Evolutionary conservation across 2,797 vertebrate species (phyloP).

Genomic region (Lacerta viridis): DNA sequence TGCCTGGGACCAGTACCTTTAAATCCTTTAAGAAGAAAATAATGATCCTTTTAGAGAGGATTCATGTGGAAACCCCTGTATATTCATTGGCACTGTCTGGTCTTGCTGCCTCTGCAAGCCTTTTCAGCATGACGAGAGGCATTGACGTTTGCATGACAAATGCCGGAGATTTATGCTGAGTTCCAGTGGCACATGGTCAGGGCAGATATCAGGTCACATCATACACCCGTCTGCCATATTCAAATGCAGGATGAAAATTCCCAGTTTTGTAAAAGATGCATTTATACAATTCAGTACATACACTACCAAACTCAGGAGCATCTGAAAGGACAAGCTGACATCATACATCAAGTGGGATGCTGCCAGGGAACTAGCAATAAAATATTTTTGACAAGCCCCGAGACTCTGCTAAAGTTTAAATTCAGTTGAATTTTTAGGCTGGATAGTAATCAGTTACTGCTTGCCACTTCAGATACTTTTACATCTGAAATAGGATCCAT

Average conservation of each 20-base stretch:
- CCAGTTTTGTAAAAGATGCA: neutral
- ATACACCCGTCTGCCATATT: neutral
- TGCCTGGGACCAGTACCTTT: too few species aligned
- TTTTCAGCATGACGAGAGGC: neutral
- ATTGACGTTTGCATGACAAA: neutral
- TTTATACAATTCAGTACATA: neutral
- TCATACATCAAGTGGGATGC: neutral
- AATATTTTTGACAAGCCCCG: neutral
- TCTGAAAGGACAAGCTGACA: neutral
- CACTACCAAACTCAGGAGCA: neutral
- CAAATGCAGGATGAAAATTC: neutral
- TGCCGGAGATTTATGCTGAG: neutral
- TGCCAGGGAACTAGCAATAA: neutral
- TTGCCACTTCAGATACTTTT: slow-evolving; percentile 7
- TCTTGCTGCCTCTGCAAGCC: neutral
- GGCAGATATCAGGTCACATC: neutral
- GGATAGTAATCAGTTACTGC: slow-evolving; percentile 8
- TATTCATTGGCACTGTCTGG: neutral
- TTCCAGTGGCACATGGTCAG: neutral
- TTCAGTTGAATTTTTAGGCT: neutral
- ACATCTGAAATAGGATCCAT: slow-evolving; percentile 4
- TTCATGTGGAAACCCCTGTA: neutral
- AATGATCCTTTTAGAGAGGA: neutral
- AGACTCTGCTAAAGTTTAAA: slow-evolving; percentile 7
- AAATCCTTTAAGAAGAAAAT: too few species aligned